Conservation (phyloP, 2,888 invertebrate species). For the Smittia sp. region DNA sequence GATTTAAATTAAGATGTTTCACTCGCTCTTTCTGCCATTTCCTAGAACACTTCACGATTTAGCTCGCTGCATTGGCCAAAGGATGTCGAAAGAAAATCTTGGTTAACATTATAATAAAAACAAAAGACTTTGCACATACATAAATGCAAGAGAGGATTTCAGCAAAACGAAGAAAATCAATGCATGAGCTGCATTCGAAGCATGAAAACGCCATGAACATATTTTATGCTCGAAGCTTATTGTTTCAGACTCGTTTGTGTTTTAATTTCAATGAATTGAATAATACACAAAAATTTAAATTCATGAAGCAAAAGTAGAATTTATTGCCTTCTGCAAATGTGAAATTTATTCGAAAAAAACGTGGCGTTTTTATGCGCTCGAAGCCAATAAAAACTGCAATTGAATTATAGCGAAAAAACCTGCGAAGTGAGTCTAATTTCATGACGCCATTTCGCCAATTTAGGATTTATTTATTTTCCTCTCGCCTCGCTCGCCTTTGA, state of each 20-base stretch:
- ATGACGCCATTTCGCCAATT: constrained; percentile 40
- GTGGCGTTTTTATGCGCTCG: constrained; percentile 18
- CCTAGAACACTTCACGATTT: constrained; percentile 21
- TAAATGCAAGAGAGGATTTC: constrained; percentile 15
- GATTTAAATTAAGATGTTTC: constrained; percentile 20
- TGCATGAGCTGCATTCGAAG: constrained; percentile 27
- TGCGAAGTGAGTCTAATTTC: constrained; percentile 36
- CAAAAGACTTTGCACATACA: constrained; percentile 20
- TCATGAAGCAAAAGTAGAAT: constrained; percentile 21
- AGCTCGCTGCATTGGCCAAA: background rate
- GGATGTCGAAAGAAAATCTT: constrained; percentile 17
- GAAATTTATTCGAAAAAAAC: constrained; percentile 5
- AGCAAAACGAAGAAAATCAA: constrained; percentile 10
- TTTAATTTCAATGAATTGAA: constrained; percentile 38
- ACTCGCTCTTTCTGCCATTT: background rate
- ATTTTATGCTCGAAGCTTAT: constrained; percentile 39
- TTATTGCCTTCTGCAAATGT: constrained; percentile 22
- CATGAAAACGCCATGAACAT: constrained; percentile 41
- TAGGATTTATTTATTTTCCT: constrained; percentile 8
- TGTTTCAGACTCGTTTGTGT: constrained; percentile 35
- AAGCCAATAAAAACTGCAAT: constrained; percentile 25
- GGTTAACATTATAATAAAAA: constrained; percentile 18
- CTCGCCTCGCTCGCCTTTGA: background rate
- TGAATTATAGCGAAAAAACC: constrained; percentile 19
- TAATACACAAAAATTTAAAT: constrained; percentile 25